phyloP scores from a whole-genome alignment of 2,797 vertebrate genomes.

The Myotis myotis region DNA sequence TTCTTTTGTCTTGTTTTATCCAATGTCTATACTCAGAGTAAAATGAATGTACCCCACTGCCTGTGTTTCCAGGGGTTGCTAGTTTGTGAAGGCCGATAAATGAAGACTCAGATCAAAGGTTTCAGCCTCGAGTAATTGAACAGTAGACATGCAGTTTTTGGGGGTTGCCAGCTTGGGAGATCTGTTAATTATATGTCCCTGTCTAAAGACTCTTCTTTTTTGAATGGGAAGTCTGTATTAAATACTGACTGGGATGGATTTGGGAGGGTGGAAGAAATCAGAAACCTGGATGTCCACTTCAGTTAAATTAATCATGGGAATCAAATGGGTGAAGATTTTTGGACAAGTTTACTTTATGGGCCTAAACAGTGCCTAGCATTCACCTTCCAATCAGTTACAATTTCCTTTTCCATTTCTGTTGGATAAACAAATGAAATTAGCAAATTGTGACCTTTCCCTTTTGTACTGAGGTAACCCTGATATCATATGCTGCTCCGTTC shows the following conservation, averaged over 20 bases:
- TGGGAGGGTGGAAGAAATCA: background rate
- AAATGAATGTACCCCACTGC: background rate
- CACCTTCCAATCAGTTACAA: background rate
- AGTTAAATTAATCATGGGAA: background rate
- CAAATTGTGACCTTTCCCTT: background rate
- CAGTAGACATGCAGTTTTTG: background rate
- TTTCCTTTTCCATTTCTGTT: background rate
- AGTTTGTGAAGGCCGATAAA: background rate
- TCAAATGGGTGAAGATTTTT: background rate
- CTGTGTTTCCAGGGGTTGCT: background rate
- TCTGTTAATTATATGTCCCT: background rate
- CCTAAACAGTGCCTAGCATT: background rate
- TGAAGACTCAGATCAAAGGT: background rate
- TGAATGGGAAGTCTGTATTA: background rate
- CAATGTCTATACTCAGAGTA: background rate
- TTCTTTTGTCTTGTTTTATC: background rate
- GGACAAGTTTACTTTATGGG: background rate
- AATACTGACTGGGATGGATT: background rate
- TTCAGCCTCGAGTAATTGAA: background rate
- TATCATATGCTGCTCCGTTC: background rate
- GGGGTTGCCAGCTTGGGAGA: background rate
- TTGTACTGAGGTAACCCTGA: background rate
- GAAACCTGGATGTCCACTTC: background rate
- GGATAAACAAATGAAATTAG: background rate
- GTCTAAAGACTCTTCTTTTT: background rate